Evolutionary conservation across 2,888 invertebrate species (phyloP).

Genomic region (Leptogaster cylindrica): DNA sequence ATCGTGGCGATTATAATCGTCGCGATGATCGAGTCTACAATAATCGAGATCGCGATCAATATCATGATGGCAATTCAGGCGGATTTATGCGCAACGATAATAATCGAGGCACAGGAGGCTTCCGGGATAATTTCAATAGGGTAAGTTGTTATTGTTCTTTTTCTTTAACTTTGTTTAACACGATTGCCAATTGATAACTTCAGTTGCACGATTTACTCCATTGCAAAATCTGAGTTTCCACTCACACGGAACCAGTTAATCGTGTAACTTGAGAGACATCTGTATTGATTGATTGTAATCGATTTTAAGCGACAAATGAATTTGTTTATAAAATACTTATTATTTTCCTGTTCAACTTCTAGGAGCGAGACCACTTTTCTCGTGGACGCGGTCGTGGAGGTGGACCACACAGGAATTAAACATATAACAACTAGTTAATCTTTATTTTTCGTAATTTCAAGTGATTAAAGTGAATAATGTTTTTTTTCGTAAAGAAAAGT

Average conservation of each 20-base stretch:
- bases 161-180: too few species aligned
- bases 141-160: slow-evolving; percentile 43
- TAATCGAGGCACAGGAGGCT: slow-evolving; percentile 36
- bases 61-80: slow-evolving; percentile 38
- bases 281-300: too few species aligned
- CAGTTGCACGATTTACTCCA: too few species aligned
- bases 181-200: too few species aligned
- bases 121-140: slow-evolving; percentile 47
- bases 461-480: slow-evolving; percentile 37
- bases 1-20: slow-evolving; percentile 44
- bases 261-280: too few species aligned
- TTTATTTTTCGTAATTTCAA: slow-evolving; percentile 35
- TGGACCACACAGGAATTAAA: slow-evolving; percentile 44
- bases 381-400: slow-evolving; percentile 36
- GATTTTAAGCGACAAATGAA: too few species aligned
- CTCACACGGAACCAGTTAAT: too few species aligned
- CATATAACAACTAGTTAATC: slow-evolving; percentile 26
- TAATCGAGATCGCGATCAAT: slow-evolving; percentile 45
- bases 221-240: too few species aligned
- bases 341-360: slow-evolving; percentile 22
- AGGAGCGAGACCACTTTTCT: slow-evolving; percentile 46
- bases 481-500: slow-evolving; percentile 35
- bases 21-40: slow-evolving; percentile 44
- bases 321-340: too few species aligned
- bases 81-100: slow-evolving; percentile 30